A percentile compares a stretch with the other conserved stretches of the same genome.
These are phyloP conservation scores for Urophycis tenuis DNA, from an alignment of 2,797 vertebrate species.

Conservation along the genomic window DNA sequence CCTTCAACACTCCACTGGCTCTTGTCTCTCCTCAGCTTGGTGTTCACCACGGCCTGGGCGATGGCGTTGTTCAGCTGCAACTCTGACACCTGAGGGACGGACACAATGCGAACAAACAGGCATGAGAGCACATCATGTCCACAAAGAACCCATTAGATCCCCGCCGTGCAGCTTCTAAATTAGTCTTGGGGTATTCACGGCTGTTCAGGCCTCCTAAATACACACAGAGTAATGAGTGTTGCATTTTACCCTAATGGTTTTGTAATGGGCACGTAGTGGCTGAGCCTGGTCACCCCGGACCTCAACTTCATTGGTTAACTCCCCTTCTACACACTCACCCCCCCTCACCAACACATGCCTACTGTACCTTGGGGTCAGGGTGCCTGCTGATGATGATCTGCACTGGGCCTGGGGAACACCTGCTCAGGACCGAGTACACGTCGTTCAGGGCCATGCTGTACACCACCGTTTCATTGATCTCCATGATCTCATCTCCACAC, in stretches of 20 bases:
- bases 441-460: conserved; percentile 85
- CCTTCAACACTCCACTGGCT: conserved; percentile 77
- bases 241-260: not conserved
- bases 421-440: conserved; percentile 82
- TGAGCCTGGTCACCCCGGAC: not conserved
- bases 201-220: not conserved
- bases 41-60: conserved; percentile 77
- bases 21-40: conserved; percentile 75
- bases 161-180: not conserved
- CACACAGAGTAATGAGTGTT: not conserved
- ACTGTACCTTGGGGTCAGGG: conserved; percentile 82
- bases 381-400: conserved; percentile 88
- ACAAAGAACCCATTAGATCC: not conserved
- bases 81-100: conserved; percentile 80
- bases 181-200: not conserved
- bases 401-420: conserved; percentile 78
- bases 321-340: not conserved
- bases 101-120: conserved; percentile 12
- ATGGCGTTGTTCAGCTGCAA: conserved; percentile 86
- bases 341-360: not conserved
- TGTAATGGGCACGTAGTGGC: not conserved
- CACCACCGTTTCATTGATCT: conserved; percentile 82
- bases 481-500: conserved; percentile 89
- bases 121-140: too few relatives aligned
- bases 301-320: not conserved